phyloP scores from a whole-genome alignment of 2,888 invertebrate species.

The Drosophila subquinaria region DNA sequence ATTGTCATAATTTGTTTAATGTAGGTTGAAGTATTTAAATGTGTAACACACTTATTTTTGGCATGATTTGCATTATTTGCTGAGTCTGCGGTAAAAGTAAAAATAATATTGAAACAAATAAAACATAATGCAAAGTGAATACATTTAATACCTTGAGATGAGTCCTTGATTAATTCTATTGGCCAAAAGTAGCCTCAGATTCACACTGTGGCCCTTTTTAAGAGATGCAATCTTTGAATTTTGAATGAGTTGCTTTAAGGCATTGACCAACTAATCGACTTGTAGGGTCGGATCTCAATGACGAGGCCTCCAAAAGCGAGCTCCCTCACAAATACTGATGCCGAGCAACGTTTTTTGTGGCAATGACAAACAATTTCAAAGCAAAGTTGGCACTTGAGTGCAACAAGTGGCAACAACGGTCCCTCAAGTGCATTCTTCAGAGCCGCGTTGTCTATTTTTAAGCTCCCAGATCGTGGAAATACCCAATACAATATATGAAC shows the following conservation, averaged over 20 bases:
- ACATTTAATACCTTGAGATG: constrained; percentile 19
- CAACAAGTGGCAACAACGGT: constrained; percentile 79
- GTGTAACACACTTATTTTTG: constrained; percentile 62
- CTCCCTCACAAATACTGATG: constrained; percentile 34
- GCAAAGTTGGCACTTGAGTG: constrained; percentile 71
- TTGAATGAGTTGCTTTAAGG: constrained; percentile 50
- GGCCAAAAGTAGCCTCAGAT: constrained; percentile 18
- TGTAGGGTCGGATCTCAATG: constrained; percentile 73
- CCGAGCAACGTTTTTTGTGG: constrained; percentile 47
- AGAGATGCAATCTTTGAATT: constrained; percentile 20
- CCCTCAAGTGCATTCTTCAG: constrained; percentile 76
- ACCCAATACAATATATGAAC: constrained; percentile 32
- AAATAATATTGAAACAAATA: constrained; percentile 22
- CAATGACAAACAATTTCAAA: constrained; percentile 55
- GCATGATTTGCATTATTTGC: constrained; percentile 54
- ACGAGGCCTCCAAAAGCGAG: constrained; percentile 65
- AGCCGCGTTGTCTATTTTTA: constrained; percentile 68
- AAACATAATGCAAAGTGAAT: constrained; percentile 9
- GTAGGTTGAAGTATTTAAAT: constrained; percentile 75
- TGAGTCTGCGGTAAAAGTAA: constrained; percentile 46
- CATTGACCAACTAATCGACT: constrained; percentile 78
- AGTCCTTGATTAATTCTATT: constrained; percentile 55
- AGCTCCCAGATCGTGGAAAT: constrained; percentile 67
- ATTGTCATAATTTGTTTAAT: constrained; percentile 71
- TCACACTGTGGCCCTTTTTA: constrained; percentile 18